Conservation (phyloP, 2,888 invertebrate genomes). For the Drosophila anceps region DNA sequence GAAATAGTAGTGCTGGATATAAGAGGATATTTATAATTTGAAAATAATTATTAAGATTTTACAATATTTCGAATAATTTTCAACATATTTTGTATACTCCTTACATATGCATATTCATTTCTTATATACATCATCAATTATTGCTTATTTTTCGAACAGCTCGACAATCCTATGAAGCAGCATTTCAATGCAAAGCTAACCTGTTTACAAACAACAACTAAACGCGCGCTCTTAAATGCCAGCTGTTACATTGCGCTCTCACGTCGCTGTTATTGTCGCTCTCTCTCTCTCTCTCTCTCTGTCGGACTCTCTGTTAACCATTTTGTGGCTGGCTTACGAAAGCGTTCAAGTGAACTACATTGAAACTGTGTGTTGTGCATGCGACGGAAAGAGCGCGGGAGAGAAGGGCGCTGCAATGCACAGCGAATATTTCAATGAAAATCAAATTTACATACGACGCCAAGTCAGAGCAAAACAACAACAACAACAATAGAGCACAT, state of each 20-base stretch:
- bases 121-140: neutral
- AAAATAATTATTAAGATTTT: too few species aligned
- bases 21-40: too few species aligned
- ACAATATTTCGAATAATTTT: too few species aligned
- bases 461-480: slow-evolving; percentile 29
- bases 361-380: slow-evolving; percentile 34
- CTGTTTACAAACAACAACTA: slow-evolving; percentile 23
- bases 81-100: too few species aligned
- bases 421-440: slow-evolving; percentile 60
- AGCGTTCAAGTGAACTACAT: slow-evolving; percentile 67
- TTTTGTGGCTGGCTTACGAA: slow-evolving; percentile 67
- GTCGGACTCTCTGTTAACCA: slow-evolving; percentile 45
- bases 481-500: slow-evolving; percentile 33
- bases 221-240: slow-evolving; percentile 52
- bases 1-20: too few species aligned
- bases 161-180: slow-evolving; percentile 30
- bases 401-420: slow-evolving; percentile 19
- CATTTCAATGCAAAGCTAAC: slow-evolving; percentile 29
- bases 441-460: slow-evolving; percentile 67
- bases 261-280: neutral
- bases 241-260: slow-evolving; percentile 36
- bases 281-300: neutral
- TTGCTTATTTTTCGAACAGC: neutral
- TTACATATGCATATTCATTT: too few species aligned
- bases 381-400: neutral